Percentiles rank a stretch among this genome's conserved stretches.
phyloP scores from a whole-genome alignment of 2,888 invertebrate genomes.

The Macaria liturata region DNA sequence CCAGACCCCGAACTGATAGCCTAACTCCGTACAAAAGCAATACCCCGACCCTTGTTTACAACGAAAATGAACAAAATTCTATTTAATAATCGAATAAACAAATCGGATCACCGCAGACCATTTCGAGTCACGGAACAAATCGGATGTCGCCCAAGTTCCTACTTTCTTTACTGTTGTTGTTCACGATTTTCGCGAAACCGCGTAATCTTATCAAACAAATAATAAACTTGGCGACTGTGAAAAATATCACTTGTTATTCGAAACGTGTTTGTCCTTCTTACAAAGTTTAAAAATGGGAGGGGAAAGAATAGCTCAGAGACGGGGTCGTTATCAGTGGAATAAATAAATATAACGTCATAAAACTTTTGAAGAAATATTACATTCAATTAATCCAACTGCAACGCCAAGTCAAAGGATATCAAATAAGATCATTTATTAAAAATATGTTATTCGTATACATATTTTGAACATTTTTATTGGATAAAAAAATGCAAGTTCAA shows the following conservation, averaged over 20 bases:
- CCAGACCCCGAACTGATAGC: no score
- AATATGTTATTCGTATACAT: no score
- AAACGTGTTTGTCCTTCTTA: slow-evolving; percentile 26
- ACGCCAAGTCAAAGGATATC: no score
- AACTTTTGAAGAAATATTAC: no score
- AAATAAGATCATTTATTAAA: no score
- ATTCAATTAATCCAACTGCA: no score
- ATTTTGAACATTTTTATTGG: no score
- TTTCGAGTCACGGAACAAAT: slow-evolving; percentile 41
- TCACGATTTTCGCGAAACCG: slow-evolving; percentile 28
- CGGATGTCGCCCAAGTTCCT: slow-evolving; percentile 35
- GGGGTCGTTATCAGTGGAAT: neutral
- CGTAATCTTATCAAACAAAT: slow-evolving; percentile 48
- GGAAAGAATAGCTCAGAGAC: slow-evolving; percentile 15
- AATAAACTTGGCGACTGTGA: slow-evolving; percentile 42
- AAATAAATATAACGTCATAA: no score
- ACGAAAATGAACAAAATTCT: no score
- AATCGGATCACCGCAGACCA: slow-evolving; percentile 32
- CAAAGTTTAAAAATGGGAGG: slow-evolving; percentile 11
- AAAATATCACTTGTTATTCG: slow-evolving; percentile 37
- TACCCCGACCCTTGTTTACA: no score
- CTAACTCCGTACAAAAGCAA: no score
- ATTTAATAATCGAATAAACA: slow-evolving; percentile 16
- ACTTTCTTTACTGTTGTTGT: slow-evolving; percentile 31
- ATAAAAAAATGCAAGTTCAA: no score